These are phyloP conservation scores for Oscheius sp. DNA, from an alignment of 1,140 invertebrate genomes.

Conservation along the genomic window DNA sequence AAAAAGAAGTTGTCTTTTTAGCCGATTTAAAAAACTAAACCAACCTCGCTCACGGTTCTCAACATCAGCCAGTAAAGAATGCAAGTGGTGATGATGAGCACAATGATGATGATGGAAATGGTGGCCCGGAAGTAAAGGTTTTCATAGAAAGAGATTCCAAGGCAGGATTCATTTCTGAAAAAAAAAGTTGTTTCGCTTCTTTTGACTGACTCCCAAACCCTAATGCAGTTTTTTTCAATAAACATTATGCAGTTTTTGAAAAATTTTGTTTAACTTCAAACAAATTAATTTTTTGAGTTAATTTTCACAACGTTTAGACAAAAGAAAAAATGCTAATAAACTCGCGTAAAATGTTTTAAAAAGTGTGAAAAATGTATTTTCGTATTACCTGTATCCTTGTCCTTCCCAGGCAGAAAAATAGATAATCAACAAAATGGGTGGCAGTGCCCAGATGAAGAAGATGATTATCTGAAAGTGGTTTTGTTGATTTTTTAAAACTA, in stretches of 20 bases:
- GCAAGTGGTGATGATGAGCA: constrained; percentile 8
- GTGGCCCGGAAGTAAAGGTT: constrained; percentile 20
- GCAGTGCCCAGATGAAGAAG: constrained; percentile 22
- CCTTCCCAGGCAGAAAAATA: constrained; percentile 17
- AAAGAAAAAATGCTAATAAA: too few relatives aligned
- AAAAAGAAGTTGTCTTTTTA: too few relatives aligned
- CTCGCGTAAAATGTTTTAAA: too few relatives aligned
- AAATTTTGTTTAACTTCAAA: neutral
- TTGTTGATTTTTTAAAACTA: neutral
- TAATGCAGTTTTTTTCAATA: neutral
- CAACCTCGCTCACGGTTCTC: constrained; percentile 15
- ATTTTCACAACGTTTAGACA: neutral
- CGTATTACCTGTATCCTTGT: constrained; percentile 29
- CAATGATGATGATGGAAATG: constrained; percentile 26
- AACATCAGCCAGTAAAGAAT: constrained; percentile 23
- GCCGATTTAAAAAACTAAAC: neutral
- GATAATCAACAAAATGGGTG: constrained; percentile 18
- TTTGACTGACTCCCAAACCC: too few relatives aligned
- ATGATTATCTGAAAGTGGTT: neutral
- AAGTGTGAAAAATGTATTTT: neutral
- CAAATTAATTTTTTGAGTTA: neutral
- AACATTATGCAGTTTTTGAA: neutral
- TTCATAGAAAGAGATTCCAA: constrained; percentile 16
- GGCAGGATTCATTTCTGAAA: constrained; percentile 18
- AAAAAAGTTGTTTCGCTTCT: neutral